Percentiles rank a stretch among this genome's conserved stretches.
phyloP scores from a whole-genome alignment of 2,888 invertebrate genomes.

The Epirrita christyi region DNA sequence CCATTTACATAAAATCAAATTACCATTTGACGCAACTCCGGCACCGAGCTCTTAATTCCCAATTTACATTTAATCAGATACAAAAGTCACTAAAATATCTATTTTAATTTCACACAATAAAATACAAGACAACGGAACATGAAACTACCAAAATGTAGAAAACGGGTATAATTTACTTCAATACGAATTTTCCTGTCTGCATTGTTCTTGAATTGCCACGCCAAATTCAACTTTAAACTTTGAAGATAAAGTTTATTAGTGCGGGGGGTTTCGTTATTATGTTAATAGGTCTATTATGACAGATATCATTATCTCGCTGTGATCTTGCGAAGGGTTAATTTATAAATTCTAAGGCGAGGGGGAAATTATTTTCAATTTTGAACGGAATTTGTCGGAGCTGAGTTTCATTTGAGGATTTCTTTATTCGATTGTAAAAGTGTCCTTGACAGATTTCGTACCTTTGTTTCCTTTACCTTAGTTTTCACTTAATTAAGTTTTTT shows the following conservation, averaged over 20 bases:
- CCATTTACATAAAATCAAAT: conserved; percentile 18
- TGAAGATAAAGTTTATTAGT: conserved; percentile 19
- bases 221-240: conserved; percentile 21
- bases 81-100: conserved; percentile 21
- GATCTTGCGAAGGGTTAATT: conserved; percentile 56
- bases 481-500: neutral
- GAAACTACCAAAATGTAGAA: conserved; percentile 28
- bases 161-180: conserved; percentile 38
- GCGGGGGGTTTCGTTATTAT: conserved; percentile 49
- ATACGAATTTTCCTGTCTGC: conserved; percentile 30
- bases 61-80: conserved; percentile 21
- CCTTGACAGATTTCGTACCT: neutral
- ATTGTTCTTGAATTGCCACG: conserved; percentile 26
- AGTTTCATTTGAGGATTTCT: conserved; percentile 18
- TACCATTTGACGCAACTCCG: neutral
- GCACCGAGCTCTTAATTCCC: neutral
- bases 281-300: conserved; percentile 60
- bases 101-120: conserved; percentile 24
- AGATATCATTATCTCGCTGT: conserved; percentile 55
- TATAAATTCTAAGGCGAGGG: conserved; percentile 46
- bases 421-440: conserved; percentile 21
- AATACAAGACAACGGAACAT: conserved; percentile 17
- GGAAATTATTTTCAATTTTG: conserved; percentile 50
- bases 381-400: conserved; percentile 34
- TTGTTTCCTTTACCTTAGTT: neutral